Conservation (phyloP, 2,888 invertebrate species). For the Dicranocentrus wangi region DNA sequence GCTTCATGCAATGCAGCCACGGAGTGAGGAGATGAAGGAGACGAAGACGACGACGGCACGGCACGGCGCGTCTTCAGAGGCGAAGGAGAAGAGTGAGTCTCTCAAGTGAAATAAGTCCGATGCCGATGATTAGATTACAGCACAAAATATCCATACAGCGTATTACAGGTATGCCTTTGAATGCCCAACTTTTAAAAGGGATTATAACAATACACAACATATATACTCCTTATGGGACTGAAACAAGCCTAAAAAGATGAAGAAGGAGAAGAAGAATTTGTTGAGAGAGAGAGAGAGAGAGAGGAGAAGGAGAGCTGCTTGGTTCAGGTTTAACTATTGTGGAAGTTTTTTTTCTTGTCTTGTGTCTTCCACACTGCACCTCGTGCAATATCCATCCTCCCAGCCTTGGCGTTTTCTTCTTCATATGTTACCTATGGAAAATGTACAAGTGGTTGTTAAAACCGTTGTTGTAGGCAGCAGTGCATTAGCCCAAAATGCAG, state of each 20-base stretch:
- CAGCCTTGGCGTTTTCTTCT: background rate
- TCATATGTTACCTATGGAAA: background rate
- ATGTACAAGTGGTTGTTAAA: background rate
- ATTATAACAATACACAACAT: constrained; percentile 24
- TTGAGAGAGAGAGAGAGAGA: too few species aligned
- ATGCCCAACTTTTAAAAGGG: constrained; percentile 36
- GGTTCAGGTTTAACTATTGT: too few species aligned
- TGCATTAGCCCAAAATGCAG: too few species aligned
- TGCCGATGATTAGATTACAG: constrained; percentile 66
- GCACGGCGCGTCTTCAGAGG: constrained; percentile 54
- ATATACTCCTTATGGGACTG: too few species aligned
- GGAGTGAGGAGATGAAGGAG: constrained; percentile 19
- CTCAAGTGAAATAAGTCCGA: constrained; percentile 65
- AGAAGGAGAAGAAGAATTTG: background rate
- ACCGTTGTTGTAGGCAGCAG: too few species aligned
- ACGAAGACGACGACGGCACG: constrained; percentile 63
- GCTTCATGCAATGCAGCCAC: too few species aligned
- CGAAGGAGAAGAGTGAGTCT: constrained; percentile 41
- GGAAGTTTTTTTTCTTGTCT: too few species aligned
- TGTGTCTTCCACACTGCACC: background rate
- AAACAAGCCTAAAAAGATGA: too few species aligned
- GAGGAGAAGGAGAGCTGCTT: too few species aligned
- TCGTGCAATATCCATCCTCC: background rate
- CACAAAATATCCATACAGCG: constrained; percentile 56
- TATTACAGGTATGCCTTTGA: constrained; percentile 46